Base-by-base conservation (phyloP, 2,113 vertebrate genomes). In the Erythrolamprus reginae region DNA sequence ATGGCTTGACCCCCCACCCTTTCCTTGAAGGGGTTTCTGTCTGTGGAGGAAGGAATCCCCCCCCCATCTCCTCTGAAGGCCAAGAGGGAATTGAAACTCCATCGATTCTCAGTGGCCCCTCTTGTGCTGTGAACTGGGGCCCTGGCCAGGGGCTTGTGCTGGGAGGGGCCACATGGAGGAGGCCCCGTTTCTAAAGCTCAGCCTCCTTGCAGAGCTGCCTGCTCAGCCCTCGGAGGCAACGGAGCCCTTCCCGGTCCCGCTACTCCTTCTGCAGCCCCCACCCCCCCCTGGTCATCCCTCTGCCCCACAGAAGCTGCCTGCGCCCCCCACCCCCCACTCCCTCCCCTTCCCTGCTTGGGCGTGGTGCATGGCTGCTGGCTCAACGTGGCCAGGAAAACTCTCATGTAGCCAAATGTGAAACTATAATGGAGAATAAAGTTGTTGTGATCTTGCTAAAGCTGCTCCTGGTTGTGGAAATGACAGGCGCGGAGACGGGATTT, bases 341-440 rank as follows among this genome's bases (percentile, higher is more conserved):
- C 28, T 1, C 10, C 21, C 21, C 23, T 56, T 56, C 55, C 51
- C 89, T n/a, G 89, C 89, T 86, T 90, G 89, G 61, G 65, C 58
- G 50, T 90, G 85, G 61, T 56, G 90, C 86, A 88, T 91, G 90
- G 51, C 90, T n/a, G 51, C 90, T 86, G 21, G 65, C 61, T 45
- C 6, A 19, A 70, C 12, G 86, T 88, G 28, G 21, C 90, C 90
- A 12, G 65, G 86, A 83, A n/a, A n/a, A 70, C 70, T 61, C 52
- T 6, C 50, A 52, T 91, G 17, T 33, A 82, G 53, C 42, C 52
- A 51, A 88, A 86, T 88, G 90, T 91, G 86, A 83, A 84, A 51
- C 51, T 83, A 58, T 58, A 83, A 58, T 61, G 70, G 87, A 88
- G 70, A 91, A 91, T 91, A 91, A 91, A 91, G 47, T 86, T 51